These are phyloP conservation scores for Pyrgus malvae DNA, from an alignment of 2,888 invertebrate genomes.

Conservation along the genomic window DNA sequence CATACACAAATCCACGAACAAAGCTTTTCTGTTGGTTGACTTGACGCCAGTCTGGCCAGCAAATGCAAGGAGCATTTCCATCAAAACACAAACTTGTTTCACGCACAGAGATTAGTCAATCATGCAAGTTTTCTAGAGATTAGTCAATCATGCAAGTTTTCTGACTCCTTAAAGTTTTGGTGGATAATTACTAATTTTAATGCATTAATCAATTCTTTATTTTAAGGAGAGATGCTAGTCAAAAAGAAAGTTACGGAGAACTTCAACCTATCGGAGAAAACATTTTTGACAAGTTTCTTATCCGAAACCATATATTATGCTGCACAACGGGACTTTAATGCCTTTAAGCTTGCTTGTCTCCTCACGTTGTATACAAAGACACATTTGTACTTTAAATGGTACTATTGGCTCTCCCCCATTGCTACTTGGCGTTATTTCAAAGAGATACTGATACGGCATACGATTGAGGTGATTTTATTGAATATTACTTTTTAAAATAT, in stretches of 20 bases:
- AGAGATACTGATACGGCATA: slow-evolving; percentile 64
- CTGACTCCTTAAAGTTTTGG: no score
- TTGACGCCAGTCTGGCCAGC: no score
- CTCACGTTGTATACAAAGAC: slow-evolving; percentile 58
- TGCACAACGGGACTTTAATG: slow-evolving; percentile 57
- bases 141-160: no score
- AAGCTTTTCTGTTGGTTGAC: no score
- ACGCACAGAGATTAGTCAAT: no score
- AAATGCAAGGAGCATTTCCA: no score
- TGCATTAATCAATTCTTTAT: background rate
- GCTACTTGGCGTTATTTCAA: slow-evolving; percentile 65
- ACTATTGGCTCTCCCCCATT: slow-evolving; percentile 60
- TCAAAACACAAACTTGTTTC: no score
- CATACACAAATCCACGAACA: no score
- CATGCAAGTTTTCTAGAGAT: no score
- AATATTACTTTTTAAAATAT: no score
- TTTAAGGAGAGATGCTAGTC: slow-evolving; percentile 52
- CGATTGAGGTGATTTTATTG: slow-evolving; percentile 59
- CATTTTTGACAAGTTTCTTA: slow-evolving; percentile 53
- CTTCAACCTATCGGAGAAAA: slow-evolving; percentile 54
- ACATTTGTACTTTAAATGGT: slow-evolving; percentile 64
- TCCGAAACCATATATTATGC: slow-evolving; percentile 59
- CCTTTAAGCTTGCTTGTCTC: slow-evolving; percentile 54
- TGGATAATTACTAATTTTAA: no score
- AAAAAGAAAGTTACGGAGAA: slow-evolving; percentile 55